A percentile compares a stretch with the other conserved stretches of the same genome.
These are phyloP conservation scores for Triplophysa rosa DNA, from an alignment of 2,113 vertebrate genomes.

Conservation along the genomic window DNA sequence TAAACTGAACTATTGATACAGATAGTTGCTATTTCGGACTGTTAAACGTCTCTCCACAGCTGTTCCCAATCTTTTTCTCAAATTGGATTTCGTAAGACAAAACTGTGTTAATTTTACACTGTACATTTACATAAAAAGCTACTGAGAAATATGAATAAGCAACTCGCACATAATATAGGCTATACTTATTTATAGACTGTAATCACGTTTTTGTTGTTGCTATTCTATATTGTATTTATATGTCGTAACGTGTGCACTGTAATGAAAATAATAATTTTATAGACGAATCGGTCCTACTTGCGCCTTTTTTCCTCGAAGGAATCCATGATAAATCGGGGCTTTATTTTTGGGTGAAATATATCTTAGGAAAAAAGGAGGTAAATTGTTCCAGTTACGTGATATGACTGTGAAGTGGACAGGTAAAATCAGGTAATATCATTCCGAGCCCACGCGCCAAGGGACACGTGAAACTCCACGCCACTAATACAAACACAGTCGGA, in stretches of 20 bases:
- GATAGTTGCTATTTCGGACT: background rate
- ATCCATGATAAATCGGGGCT: background rate
- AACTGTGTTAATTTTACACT: background rate
- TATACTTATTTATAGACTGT: background rate
- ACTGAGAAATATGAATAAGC: background rate
- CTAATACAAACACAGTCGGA: background rate
- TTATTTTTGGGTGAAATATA: background rate
- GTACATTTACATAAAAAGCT: background rate
- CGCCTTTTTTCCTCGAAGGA: background rate
- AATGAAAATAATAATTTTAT: background rate
- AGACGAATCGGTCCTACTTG: background rate
- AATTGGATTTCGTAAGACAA: background rate
- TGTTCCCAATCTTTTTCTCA: background rate
- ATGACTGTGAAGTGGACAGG: slow-evolving; percentile 8
- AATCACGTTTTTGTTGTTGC: background rate
- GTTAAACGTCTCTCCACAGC: background rate
- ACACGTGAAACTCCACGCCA: slow-evolving; percentile 2
- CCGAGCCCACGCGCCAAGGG: slow-evolving; percentile 9
- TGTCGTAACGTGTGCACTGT: background rate
- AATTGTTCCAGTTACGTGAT: slow-evolving; percentile 31
- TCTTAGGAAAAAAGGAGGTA: background rate
- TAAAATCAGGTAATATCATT: slow-evolving; percentile 27
- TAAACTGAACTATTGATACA: background rate
- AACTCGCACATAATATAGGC: background rate
- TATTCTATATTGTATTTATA: background rate